These are phyloP conservation scores for Dermolepida albohirtum DNA, from an alignment of 2,888 invertebrate genomes.

Conservation along the genomic window DNA sequence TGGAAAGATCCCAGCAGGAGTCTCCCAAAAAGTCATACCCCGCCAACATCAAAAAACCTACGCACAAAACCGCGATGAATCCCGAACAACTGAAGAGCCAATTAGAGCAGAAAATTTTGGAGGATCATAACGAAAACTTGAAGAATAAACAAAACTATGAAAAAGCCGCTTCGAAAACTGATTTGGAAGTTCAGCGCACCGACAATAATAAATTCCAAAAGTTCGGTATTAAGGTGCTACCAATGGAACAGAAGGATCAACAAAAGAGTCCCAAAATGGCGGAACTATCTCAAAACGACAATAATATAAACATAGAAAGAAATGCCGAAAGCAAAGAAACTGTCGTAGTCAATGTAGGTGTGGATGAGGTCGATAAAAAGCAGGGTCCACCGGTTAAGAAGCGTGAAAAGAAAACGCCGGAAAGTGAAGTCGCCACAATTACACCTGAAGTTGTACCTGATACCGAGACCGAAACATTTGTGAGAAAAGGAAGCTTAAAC, in stretches of 20 bases:
- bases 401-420: constrained; percentile 62
- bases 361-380: constrained; percentile 69
- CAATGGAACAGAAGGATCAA: constrained; percentile 55
- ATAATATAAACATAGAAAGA: constrained; percentile 59
- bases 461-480: constrained; percentile 48
- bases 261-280: constrained; percentile 60
- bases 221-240: constrained; percentile 77
- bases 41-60: constrained; percentile 45
- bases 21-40: constrained; percentile 49
- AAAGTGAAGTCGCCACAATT: constrained; percentile 56
- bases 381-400: constrained; percentile 65
- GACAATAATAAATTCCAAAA: constrained; percentile 69
- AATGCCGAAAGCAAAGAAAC: constrained; percentile 46
- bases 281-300: constrained; percentile 63
- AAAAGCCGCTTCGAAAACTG: constrained; percentile 54
- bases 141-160: constrained; percentile 48
- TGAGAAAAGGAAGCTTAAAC: constrained; percentile 67
- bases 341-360: constrained; percentile 47
- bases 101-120: constrained; percentile 57
- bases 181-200: constrained; percentile 69
- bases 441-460: constrained; percentile 28
- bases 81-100: constrained; percentile 58
- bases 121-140: constrained; percentile 55
- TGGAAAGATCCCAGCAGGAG: constrained; percentile 59
- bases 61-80: constrained; percentile 51